A percentile compares a stretch with the other conserved stretches of the same genome.
phyloP scores from a whole-genome alignment of 2,797 vertebrate species.

The Hypotaenidia okinawae region DNA sequence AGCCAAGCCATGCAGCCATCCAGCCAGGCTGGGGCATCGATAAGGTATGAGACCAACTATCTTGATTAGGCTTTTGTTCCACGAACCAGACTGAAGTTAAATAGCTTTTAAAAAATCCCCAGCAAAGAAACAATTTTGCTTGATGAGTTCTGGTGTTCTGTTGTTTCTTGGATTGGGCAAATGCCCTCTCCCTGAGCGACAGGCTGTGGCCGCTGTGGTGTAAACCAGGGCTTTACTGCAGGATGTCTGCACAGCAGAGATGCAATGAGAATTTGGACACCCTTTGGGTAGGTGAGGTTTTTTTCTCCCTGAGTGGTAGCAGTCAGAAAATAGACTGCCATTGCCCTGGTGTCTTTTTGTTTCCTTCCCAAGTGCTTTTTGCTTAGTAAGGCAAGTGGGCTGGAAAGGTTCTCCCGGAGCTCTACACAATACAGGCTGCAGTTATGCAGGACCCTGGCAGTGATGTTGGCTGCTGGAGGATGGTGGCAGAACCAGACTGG shows the following conservation, averaged over 20 bases:
- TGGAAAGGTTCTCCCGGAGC: neutral
- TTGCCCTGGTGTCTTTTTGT: neutral
- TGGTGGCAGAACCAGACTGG: neutral
- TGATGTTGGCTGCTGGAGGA: neutral
- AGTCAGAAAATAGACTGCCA: neutral
- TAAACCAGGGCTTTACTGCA: neutral
- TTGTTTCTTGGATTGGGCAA: neutral
- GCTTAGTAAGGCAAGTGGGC: rapidly evolving
- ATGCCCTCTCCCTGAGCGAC: neutral
- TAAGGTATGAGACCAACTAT: neutral
- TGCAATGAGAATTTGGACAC: neutral
- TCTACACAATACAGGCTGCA: neutral
- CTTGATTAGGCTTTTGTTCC: neutral
- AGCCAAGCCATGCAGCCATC: rapidly evolving
- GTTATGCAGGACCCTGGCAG: neutral
- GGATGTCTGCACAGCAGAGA: neutral
- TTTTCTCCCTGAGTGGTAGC: neutral
- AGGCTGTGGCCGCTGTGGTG: neutral
- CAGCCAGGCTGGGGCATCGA: neutral
- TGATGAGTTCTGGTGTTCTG: neutral
- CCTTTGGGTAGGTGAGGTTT: neutral
- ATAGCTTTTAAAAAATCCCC: neutral
- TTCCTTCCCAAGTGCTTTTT: neutral
- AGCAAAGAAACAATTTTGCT: neutral
- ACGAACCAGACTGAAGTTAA: rapidly evolving